Conservation (phyloP, 2,797 vertebrate genomes). For the Cryptoprocta ferox region DNA sequence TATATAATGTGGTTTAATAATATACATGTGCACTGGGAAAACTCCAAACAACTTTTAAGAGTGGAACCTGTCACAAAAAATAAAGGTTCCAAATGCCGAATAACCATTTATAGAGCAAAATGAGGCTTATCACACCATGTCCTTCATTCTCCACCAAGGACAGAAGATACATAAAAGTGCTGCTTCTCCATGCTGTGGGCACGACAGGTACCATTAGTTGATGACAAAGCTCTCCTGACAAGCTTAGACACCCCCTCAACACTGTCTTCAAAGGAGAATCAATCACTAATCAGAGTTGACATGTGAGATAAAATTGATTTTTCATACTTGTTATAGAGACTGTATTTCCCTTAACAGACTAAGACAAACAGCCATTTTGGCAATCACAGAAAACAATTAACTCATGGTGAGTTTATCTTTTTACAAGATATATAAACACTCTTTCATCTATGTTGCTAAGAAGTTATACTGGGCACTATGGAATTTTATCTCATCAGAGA, state of each 20-base stretch:
- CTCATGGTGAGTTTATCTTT: background rate
- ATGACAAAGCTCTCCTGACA: background rate
- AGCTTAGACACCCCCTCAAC: background rate
- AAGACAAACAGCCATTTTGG: slow-evolving; percentile 25
- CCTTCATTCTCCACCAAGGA: background rate
- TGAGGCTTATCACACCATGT: background rate
- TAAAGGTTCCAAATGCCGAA: background rate
- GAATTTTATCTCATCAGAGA: background rate
- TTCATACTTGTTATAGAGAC: slow-evolving; percentile 38
- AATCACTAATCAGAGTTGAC: slow-evolving; percentile 56
- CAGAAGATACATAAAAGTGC: background rate
- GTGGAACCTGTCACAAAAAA: background rate
- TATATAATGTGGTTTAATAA: background rate
- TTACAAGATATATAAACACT: background rate
- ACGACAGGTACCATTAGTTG: background rate
- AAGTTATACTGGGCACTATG: background rate
- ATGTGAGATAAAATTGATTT: slow-evolving; percentile 57
- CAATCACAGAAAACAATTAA: slow-evolving; percentile 35
- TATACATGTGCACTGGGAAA: background rate
- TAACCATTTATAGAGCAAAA: background rate
- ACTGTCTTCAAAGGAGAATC: background rate
- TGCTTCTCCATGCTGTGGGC: background rate
- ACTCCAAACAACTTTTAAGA: background rate
- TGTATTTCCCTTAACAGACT: background rate
- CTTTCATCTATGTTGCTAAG: background rate